A percentile compares a stretch with the other conserved stretches of the same genome.
Conservation (phyloP, 2,113 vertebrate genomes). For the Myxocyprinus asiaticus region DNA sequence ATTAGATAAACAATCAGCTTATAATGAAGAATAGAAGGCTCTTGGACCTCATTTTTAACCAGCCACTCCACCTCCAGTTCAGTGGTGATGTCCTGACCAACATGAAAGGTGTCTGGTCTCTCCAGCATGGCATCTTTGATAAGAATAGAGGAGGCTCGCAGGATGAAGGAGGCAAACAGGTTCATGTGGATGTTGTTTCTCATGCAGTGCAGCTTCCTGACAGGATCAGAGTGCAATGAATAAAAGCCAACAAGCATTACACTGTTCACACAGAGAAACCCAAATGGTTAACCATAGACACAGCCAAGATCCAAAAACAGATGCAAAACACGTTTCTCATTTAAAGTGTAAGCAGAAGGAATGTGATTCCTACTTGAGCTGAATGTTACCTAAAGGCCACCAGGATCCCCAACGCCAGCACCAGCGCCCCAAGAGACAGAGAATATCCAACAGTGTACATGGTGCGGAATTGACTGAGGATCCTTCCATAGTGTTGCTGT, state of each 20-base stretch:
- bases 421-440: conserved; percentile 84
- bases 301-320: neutral
- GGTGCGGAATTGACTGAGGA: conserved; percentile 77
- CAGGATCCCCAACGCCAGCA: conserved; percentile 87
- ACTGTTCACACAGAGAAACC: neutral
- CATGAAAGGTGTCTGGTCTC: conserved; percentile 52
- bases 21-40: neutral
- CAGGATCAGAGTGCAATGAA: neutral
- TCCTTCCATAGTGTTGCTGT: conserved; percentile 74
- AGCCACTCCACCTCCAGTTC: conserved; percentile 70
- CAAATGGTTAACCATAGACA: neutral
- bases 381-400: conserved; percentile 87
- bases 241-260: neutral
- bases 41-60: conserved; percentile 69
- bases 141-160: conserved; percentile 87
- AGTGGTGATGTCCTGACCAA: conserved; percentile 60
- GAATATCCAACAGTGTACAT: conserved; percentile 97
- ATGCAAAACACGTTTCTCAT: conserved; percentile 1
- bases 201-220: conserved; percentile 93
- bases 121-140: conserved; percentile 82
- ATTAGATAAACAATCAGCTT: too few species aligned
- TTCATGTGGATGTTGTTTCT: conserved; percentile 97
- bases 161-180: conserved; percentile 93
- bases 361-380: neutral
- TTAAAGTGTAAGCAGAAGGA: conserved; percentile 1